Base-by-base conservation (phyloP, 2,797 vertebrate genomes). In the Periparus ater region DNA sequence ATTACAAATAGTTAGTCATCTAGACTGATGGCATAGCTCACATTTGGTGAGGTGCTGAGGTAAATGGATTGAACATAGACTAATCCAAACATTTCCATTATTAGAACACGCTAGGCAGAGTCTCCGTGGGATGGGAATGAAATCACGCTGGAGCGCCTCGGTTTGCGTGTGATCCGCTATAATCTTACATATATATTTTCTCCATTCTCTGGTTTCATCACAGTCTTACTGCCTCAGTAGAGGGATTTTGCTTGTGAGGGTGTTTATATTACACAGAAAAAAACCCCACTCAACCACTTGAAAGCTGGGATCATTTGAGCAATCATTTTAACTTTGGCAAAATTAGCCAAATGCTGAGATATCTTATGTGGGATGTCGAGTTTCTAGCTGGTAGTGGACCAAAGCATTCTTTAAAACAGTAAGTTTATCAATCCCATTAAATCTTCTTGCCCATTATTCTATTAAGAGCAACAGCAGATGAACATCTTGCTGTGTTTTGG, bases 31-130 rank as follows among this genome's bases (percentile, higher is more conserved):
- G 80, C 6, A 16, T 53, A 94, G 85, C 88, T 96, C 85, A 54
- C 80, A 88, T 94, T 97, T 89, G 83, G 85, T 91, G 91, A 94
- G 95, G 88, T 55, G 8, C 66, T 77, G 87, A 74, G 77, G 93
- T 77, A 94, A 93, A 94, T 88, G 91, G 88, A 71, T 50, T 87
- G 80, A 91, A 78, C 3, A 9, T 30, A 77, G 83, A 68, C 91
- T 95, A 96, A 96, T 94, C 95, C 93, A 95, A 97, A 97, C 93
- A 94, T 88, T 94, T 91, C 96, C 94, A 94, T 95, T 96, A 96
- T 95, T 95, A 95, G 88, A 95, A 74, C 83, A 65, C 27, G 14
- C 67, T 55, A 89, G 61, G 74, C 93, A 93, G 71, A 91, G 77
- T 77, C 95, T 95, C 93, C 1, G 7, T 71, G 61, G 85, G 85